A percentile compares a stretch with the other conserved stretches of the same genome.
phyloP scores from a whole-genome alignment of 1,140 invertebrate species.

The Ceratosolen solmsi region DNA sequence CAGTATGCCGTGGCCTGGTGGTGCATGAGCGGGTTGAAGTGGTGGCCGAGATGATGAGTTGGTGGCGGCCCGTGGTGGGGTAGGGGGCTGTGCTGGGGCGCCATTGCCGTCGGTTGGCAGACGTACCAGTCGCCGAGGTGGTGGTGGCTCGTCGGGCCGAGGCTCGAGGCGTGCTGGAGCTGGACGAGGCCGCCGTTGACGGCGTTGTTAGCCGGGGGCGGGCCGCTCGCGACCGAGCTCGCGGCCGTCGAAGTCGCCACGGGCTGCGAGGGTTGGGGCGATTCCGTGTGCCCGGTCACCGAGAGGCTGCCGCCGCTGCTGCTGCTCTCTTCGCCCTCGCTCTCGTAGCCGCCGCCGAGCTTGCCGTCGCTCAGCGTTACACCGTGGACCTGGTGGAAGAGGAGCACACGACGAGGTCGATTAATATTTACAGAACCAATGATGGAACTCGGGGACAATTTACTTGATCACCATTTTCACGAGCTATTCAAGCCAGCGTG shows the following conservation, averaged over 20 bases:
- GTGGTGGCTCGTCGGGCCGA: slow-evolving; percentile 64
- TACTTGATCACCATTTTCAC: no score
- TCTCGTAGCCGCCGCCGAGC: slow-evolving; percentile 69
- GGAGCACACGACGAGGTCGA: background rate
- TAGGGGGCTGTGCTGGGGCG: slow-evolving; percentile 70
- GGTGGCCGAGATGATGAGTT: slow-evolving; percentile 72
- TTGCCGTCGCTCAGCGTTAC: slow-evolving; percentile 68
- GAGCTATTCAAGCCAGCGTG: no score
- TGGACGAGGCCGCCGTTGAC: slow-evolving; percentile 24
- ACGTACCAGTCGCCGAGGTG: slow-evolving; percentile 78
- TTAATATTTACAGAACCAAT: no score
- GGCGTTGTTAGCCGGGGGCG: slow-evolving; percentile 44
- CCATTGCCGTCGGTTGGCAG: slow-evolving; percentile 71
- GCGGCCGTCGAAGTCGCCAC: slow-evolving; percentile 62
- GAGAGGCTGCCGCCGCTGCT: slow-evolving; percentile 71
- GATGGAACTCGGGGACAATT: no score
- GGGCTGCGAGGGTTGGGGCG: slow-evolving; percentile 69
- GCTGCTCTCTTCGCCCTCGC: slow-evolving; percentile 72
- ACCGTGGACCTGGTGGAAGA: slow-evolving; percentile 66
- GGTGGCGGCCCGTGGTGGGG: slow-evolving; percentile 74
- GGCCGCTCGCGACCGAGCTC: slow-evolving; percentile 52
- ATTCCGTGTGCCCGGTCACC: slow-evolving; percentile 70
- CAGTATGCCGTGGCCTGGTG: slow-evolving; percentile 71
- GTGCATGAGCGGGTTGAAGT: slow-evolving; percentile 73
- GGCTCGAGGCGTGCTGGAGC: slow-evolving; percentile 40